Evolutionary conservation across 2,113 vertebrate species (phyloP), one percentile per base, ranked within the genome.

Genomic region (Tragelaphus strepsiceros): DNA sequence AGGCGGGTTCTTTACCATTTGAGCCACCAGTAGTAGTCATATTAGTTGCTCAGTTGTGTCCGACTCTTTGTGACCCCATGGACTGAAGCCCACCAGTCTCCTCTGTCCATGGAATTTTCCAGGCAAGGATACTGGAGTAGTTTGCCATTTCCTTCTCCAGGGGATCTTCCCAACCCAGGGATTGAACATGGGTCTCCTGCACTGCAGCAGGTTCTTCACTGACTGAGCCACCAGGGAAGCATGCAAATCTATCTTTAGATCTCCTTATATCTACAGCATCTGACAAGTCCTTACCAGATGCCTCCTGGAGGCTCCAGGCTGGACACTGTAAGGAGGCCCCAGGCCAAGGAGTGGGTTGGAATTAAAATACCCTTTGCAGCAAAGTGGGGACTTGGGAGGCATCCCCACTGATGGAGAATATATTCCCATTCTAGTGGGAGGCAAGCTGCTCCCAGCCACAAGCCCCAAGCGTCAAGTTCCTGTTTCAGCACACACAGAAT

Each of bases 381-480:
- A 1, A 24, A 26, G 24, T 4, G 12, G 62, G 62, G 32, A 21
- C 0, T 0, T 4, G 51, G 81, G 24, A 61, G 62, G 46, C 32
- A 14, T 74, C 54, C 22, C 53, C 30, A 17, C 26, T 1, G 32
- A 15, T 0, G 26, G 6, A 77, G 49, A 81, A 13, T 7, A 2
- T 6, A 9, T 26, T 77, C 77, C 49, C 2, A 46, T 32, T 43
- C 24, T 28, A 16, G 2, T 19, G 51, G 67, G 10, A 32, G 14
- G 7, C 13, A 1, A n/a, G 19, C 51, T 51, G 1, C 74, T 43
- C 9, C 51, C 1, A 1, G 32, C 43, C 46, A 1, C 3, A 2
- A 2, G 22, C 43, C 58, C 5, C 0, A 4, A 71, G 39, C 56
- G 58, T 58, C 0, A 0, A 54, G 90, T 17, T 90, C n/a, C n/a